These are phyloP conservation scores for Drosophila flavopinicola DNA, from an alignment of 2,888 invertebrate species.

Conservation along the genomic window DNA sequence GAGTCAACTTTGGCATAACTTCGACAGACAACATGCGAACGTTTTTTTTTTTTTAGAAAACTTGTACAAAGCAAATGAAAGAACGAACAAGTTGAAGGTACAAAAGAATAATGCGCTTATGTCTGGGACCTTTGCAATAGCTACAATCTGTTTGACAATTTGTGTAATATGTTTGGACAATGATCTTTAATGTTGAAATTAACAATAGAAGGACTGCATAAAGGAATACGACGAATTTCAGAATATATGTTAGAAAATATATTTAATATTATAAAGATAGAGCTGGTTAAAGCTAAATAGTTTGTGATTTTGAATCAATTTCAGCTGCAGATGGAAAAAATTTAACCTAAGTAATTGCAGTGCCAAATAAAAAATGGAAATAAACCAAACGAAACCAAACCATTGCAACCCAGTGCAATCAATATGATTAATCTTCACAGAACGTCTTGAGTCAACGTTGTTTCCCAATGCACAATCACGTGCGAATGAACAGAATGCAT, in stretches of 20 bases:
- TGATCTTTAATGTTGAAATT: too few species aligned
- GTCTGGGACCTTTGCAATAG: not conserved
- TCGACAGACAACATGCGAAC: conserved; percentile 57
- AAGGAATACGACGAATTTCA: too few species aligned
- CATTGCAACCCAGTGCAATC: not conserved
- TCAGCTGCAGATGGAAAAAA: too few species aligned
- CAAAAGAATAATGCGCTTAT: not conserved
- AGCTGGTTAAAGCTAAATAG: too few species aligned
- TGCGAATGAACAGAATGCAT: conserved; percentile 16
- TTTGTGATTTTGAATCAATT: too few species aligned
- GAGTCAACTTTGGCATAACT: conserved; percentile 58
- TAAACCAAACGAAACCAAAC: conserved; percentile 1
- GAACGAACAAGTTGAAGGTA: not conserved
- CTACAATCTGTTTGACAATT: not conserved
- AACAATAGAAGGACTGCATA: too few species aligned
- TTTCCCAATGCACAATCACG: conserved; percentile 29
- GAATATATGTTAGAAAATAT: too few species aligned
- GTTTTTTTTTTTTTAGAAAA: conserved; percentile 53
- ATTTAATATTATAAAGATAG: too few species aligned
- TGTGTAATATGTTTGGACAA: not conserved
- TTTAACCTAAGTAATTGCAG: not conserved
- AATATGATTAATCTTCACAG: conserved; percentile 8
- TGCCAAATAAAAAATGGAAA: not conserved
- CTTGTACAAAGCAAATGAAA: conserved; percentile 18
- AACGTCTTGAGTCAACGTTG: conserved; percentile 4